Evolutionary conservation across 2,888 invertebrate species (phyloP).

Genomic region (Byasa hedistus): DNA sequence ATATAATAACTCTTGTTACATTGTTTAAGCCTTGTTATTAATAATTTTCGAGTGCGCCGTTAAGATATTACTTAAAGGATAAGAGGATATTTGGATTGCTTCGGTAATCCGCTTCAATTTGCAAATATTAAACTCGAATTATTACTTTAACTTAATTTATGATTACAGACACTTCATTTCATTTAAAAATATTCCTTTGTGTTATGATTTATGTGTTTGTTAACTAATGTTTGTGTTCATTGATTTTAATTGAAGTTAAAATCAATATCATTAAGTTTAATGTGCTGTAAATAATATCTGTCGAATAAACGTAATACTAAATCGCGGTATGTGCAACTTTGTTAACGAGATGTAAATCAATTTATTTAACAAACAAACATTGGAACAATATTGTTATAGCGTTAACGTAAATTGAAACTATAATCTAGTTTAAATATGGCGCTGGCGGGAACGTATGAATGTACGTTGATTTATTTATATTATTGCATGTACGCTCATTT

Average conservation of each 20-base stretch:
- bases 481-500: slow-evolving; percentile 1
- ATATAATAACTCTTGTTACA: slow-evolving; percentile 22
- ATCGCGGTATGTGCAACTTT: neutral
- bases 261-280: too few relatives aligned
- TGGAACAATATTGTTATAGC: slow-evolving; percentile 12
- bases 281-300: neutral
- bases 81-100: slow-evolving; percentile 33
- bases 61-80: slow-evolving; percentile 34
- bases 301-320: neutral
- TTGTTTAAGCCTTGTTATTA: slow-evolving; percentile 23
- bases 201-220: neutral
- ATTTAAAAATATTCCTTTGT: neutral
- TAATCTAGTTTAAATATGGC: slow-evolving; percentile 18
- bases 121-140: neutral
- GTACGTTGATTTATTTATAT: slow-evolving; percentile 6
- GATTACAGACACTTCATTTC: neutral
- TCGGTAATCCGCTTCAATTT: slow-evolving; percentile 8
- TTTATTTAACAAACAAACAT: slow-evolving; percentile 12
- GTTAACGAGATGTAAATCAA: slow-evolving; percentile 11
- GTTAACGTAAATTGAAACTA: slow-evolving; percentile 22
- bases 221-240: neutral
- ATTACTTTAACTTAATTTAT: neutral
- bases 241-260: too few relatives aligned
- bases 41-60: slow-evolving; percentile 32
- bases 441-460: slow-evolving; percentile 2